These are phyloP conservation scores for Parus major DNA, from an alignment of 2,113 vertebrate genomes.

Conservation along the genomic window DNA sequence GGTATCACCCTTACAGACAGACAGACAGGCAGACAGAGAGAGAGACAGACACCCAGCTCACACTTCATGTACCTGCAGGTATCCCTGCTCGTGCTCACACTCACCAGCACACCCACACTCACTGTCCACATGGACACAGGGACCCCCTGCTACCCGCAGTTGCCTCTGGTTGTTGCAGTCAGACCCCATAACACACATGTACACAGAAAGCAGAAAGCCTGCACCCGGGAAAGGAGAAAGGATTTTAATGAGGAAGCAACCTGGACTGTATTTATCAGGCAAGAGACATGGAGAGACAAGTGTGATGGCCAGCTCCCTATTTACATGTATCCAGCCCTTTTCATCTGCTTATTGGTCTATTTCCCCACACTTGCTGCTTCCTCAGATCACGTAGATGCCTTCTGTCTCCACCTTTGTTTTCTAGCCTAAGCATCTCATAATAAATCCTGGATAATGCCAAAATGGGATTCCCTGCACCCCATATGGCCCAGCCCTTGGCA, in stretches of 20 bases:
- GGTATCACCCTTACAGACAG: neutral
- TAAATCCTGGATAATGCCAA: neutral
- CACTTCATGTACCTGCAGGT: rapidly evolving
- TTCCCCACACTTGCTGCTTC: neutral
- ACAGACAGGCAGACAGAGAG: too few relatives aligned
- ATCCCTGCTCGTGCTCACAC: rapidly evolving
- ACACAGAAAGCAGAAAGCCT: neutral
- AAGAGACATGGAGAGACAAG: neutral
- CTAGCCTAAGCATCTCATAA: neutral
- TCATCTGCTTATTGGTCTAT: neutral
- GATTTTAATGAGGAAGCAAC: neutral
- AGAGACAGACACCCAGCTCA: neutral
- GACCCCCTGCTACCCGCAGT: rapidly evolving
- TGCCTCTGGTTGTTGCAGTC: neutral
- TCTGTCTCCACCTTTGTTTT: neutral
- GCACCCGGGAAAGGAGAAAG: neutral
- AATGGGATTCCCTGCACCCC: neutral
- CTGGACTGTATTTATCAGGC: neutral
- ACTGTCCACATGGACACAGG: rapidly evolving
- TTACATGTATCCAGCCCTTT: neutral
- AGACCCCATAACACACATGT: neutral
- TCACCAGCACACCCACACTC: neutral
- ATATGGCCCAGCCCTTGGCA: neutral
- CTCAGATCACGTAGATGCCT: neutral
- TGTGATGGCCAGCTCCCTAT: neutral